These are phyloP conservation scores for Acestrorhynchus altus DNA, from an alignment of 2,797 vertebrate species.

Conservation along the genomic window DNA sequence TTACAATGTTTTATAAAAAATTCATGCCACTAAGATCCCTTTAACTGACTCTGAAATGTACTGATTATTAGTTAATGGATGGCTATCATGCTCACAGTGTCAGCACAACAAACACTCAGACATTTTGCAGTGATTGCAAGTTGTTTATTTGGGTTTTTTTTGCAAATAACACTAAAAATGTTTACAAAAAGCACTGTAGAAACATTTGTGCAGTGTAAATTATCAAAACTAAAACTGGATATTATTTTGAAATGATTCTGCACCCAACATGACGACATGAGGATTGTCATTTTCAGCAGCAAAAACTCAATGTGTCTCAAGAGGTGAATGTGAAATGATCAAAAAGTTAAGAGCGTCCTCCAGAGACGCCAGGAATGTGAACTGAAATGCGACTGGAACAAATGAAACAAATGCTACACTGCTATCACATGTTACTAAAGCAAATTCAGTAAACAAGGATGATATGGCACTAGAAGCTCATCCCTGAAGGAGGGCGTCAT, in stretches of 20 bases:
- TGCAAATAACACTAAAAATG: slow-evolving; percentile 87
- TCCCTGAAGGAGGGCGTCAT: slow-evolving; percentile 81
- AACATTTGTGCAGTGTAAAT: slow-evolving; percentile 87
- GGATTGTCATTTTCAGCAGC: slow-evolving; percentile 85
- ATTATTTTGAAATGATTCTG: slow-evolving; percentile 79
- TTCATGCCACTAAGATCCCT: not conserved
- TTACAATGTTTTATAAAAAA: not conserved
- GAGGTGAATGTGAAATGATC: slow-evolving; percentile 60
- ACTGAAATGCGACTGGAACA: slow-evolving; percentile 39
- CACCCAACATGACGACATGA: slow-evolving; percentile 81
- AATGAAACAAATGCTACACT: slow-evolving; percentile 46
- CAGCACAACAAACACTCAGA: not conserved
- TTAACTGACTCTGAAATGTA: not conserved
- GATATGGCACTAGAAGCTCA: slow-evolving; percentile 75
- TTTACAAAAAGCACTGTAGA: slow-evolving; percentile 87
- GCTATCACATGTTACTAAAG: slow-evolving; percentile 48
- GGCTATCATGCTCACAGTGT: not conserved
- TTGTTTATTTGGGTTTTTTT: slow-evolving; percentile 72
- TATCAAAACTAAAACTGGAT: slow-evolving; percentile 83
- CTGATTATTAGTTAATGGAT: not conserved
- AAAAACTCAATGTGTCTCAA: slow-evolving; percentile 66
- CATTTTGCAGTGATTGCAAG: slow-evolving; percentile 68
- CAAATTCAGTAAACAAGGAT: slow-evolving; percentile 60
- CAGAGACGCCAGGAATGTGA: slow-evolving; percentile 32
- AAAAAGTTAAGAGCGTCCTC: slow-evolving; percentile 37